These are phyloP conservation scores for Asbolus verrucosus DNA, from an alignment of 1,140 invertebrate species.

Conservation along the genomic window DNA sequence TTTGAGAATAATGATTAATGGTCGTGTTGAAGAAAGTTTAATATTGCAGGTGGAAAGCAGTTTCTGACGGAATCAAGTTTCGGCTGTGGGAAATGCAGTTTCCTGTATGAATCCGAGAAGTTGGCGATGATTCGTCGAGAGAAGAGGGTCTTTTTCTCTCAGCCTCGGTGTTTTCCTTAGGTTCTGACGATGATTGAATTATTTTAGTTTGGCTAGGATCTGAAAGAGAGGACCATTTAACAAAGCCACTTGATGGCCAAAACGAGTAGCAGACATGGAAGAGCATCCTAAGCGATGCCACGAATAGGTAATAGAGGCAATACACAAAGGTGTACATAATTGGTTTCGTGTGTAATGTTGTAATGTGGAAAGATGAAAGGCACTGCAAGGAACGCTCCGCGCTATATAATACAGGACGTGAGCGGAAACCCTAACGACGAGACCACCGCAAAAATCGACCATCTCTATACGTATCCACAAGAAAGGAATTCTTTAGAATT, in stretches of 20 bases:
- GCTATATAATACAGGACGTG: slow-evolving; percentile 61
- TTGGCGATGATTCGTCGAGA: too few species aligned
- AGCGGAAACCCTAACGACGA: slow-evolving; percentile 55
- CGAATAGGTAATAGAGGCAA: slow-evolving; percentile 60
- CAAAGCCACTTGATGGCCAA: slow-evolving; percentile 8
- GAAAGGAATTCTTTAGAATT: slow-evolving; percentile 50
- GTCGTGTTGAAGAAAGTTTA: neutral
- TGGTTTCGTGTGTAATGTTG: slow-evolving; percentile 63
- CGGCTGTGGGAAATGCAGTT: neutral
- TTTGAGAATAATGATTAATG: slow-evolving; percentile 10
- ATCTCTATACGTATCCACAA: slow-evolving; percentile 42
- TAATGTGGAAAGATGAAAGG: slow-evolving; percentile 63
- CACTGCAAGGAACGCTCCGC: slow-evolving; percentile 53
- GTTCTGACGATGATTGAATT: slow-evolving; percentile 21
- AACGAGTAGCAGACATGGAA: slow-evolving; percentile 31
- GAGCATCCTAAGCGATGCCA: slow-evolving; percentile 42
- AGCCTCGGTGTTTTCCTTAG: neutral
- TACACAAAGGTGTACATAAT: slow-evolving; percentile 64
- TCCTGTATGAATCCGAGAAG: neutral
- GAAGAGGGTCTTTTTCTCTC: too few species aligned
- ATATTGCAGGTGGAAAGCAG: slow-evolving; percentile 10
- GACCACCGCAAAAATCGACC: slow-evolving; percentile 50
- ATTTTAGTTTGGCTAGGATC: neutral
- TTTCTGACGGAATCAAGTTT: neutral
- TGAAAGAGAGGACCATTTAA: slow-evolving; percentile 16